Percentiles rank a stretch among this genome's conserved stretches.
Evolutionary conservation across 2,797 vertebrate genomes (phyloP).

Genomic region (Synaphobranchus kaupii): DNA sequence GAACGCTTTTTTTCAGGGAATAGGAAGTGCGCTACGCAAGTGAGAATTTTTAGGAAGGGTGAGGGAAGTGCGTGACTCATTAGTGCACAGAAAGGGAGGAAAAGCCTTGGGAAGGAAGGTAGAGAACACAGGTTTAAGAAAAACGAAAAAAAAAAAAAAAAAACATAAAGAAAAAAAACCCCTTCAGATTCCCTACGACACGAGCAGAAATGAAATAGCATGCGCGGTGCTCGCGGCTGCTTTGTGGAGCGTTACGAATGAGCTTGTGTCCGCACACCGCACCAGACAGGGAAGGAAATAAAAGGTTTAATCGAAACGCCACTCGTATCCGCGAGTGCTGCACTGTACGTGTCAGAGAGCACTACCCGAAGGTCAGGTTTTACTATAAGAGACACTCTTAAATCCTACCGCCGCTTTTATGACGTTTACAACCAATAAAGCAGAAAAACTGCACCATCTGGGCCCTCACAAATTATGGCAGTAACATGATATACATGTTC

Average conservation of each 20-base stretch:
- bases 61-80: conserved; percentile 58
- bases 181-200: conserved; percentile 59
- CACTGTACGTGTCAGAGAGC: not conserved
- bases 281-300: conserved; percentile 61
- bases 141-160: conserved; percentile 47
- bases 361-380: not conserved
- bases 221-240: conserved; percentile 43
- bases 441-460: not conserved
- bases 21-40: conserved; percentile 16
- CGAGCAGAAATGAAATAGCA: conserved; percentile 46
- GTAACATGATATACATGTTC: conserved; percentile 36
- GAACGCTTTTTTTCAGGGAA: conserved; percentile 25
- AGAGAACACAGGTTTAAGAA: conserved; percentile 46
- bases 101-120: conserved; percentile 61
- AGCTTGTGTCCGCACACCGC: conserved; percentile 80
- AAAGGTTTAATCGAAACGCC: not conserved
- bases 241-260: conserved; percentile 58
- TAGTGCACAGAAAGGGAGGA: not conserved
- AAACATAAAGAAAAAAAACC: conserved; percentile 57
- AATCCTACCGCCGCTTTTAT: not conserved
- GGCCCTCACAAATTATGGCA: not conserved
- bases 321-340: not conserved
- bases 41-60: conserved; percentile 44
- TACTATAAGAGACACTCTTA: not conserved
- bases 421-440: not conserved